phyloP scores from a whole-genome alignment of 2,888 invertebrate genomes.

The Hemaris fuciformis region DNA sequence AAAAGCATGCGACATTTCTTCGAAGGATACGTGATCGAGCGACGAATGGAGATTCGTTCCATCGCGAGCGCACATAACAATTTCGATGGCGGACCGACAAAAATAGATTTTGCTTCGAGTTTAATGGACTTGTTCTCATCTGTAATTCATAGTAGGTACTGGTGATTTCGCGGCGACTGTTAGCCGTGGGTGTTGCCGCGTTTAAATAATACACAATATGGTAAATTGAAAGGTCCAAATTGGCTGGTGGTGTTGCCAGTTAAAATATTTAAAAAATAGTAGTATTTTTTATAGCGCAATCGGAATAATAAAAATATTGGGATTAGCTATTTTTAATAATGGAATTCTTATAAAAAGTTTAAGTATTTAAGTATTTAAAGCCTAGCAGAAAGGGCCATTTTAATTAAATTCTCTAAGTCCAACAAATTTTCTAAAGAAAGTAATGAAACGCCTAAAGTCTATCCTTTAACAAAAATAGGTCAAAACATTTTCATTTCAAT shows the following conservation, averaged over 20 bases:
- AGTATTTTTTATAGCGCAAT: background rate
- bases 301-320: too few relatives aligned
- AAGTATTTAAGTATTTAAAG: background rate
- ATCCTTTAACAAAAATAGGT: too few relatives aligned
- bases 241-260: background rate
- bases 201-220: background rate
- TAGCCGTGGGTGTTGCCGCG: background rate
- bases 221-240: background rate
- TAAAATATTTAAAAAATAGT: background rate
- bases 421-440: too few relatives aligned
- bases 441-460: too few relatives aligned
- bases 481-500: too few relatives aligned
- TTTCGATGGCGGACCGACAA: background rate
- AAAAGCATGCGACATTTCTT: background rate
- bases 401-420: background rate
- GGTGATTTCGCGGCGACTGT: background rate
- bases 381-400: too few relatives aligned
- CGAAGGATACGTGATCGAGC: background rate
- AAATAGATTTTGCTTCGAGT: constrained; percentile 1
- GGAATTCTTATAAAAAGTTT: background rate
- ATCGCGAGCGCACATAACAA: background rate
- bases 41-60: background rate
- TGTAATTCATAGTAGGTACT: background rate
- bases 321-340: too few relatives aligned
- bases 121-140: background rate